Base-by-base conservation (phyloP, 2,888 invertebrate species). In the Cyclophora punctaria region DNA sequence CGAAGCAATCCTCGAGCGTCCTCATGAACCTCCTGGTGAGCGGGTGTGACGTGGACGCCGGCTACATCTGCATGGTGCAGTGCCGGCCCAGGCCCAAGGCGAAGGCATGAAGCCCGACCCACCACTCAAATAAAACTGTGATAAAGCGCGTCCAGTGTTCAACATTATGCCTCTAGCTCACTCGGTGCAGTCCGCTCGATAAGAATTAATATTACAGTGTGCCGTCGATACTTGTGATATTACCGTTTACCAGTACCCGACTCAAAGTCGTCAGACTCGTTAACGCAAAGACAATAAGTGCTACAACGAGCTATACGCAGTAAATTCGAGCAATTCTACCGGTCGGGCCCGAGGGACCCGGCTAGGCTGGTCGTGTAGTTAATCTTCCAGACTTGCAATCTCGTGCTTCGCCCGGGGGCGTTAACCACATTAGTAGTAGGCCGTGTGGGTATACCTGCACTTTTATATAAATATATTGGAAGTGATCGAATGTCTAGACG, bases 1-100 rank as follows among this genome's bases (percentile, higher is more conserved):
- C 60, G 49, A 90, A 90, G 57, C 91, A 90, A 52, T 92, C 92
- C 50, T 93, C 92, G 64, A 94, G 95, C 82, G 97, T 98, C 75
- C 92, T 98, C 73, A 95, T 96, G 93, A 98, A 98, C 90, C 93
- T 98, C 66, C 91, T 98, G 90, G 95, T 98, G 89, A 96, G 95
- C 91, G 98, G 98, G 70, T 97, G 96, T 85, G 98, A 98, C 85
- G 94, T 95, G 79, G 95, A 95, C 89, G 95, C 96, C 65, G 98
- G 97, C 63, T 98, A 98, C 83, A 93, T 94, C 75, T 96, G 96
- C 84, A 91, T 95, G 84, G 93, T 94, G 79, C 93, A 93, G 70
- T 89, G 91, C 80, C 87, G 91, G 74, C 91, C 91, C 47, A 89
- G 86, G 58, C 79, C 78, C 48, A 86, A 88, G 71, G 78, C 81